Conservation (phyloP, 2,797 vertebrate species). For the Loriculus beryllinus region DNA sequence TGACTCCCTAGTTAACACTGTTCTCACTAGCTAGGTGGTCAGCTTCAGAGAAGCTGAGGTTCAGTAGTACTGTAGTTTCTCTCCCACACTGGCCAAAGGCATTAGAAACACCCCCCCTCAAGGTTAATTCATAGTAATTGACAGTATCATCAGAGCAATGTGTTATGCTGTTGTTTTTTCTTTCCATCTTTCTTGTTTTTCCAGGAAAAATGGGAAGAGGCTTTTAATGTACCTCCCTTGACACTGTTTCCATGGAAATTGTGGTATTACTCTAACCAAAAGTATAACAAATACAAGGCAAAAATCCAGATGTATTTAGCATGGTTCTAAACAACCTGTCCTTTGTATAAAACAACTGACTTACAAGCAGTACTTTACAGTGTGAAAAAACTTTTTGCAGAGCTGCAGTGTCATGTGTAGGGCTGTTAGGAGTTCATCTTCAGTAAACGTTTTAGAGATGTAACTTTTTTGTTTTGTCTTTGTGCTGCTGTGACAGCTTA, state of each 20-base stretch:
- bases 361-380: constrained; percentile 14
- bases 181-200: not conserved
- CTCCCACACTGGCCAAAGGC: constrained; percentile 36
- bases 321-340: constrained; percentile 8
- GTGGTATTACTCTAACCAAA: constrained; percentile 17
- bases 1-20: constrained; percentile 34
- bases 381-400: constrained; percentile 34
- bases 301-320: constrained; percentile 26
- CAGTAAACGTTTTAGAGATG: not conserved
- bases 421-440: not conserved
- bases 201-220: constrained; percentile 22
- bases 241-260: not conserved
- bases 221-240: constrained; percentile 8
- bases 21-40: constrained; percentile 16
- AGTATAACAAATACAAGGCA: constrained; percentile 42
- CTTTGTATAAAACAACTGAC: not conserved
- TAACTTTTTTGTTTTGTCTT: not conserved
- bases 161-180: not conserved
- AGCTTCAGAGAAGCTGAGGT: constrained; percentile 6
- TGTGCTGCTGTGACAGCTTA: not conserved
- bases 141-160: not conserved
- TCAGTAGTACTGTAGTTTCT: constrained; percentile 22
- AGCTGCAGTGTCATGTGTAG: not conserved
- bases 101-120: constrained; percentile 10
- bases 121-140: not conserved